Evolutionary conservation across 1,140 invertebrate species (phyloP), one percentile per base, ranked within the genome.

Genomic region (Mamestra configurata): DNA sequence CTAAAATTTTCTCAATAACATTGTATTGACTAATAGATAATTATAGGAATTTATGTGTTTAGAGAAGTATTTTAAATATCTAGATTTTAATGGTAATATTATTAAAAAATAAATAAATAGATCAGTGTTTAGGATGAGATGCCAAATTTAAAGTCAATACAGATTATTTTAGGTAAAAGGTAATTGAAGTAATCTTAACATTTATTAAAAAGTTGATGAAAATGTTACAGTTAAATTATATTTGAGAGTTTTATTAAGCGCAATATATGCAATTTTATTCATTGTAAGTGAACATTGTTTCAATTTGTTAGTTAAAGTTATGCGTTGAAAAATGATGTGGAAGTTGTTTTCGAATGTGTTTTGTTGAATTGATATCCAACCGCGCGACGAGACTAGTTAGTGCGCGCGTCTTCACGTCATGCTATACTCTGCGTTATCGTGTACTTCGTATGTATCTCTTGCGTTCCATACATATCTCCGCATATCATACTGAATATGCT

Each of bases 141-240:
- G 93, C 93, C 93, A 95, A 95, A 95, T 93, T 93, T 92, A 94
- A 94, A 95, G 93, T 95, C 93, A 95, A 95, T 94, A 94, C 92
- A 95, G 91, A 90, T 94, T 95, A 93, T 94, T 94, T 93, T 94
- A 95, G 90, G 93, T 95, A 94, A 94, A 92, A 85, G 87, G 86
- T 95, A 94, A 95, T 92, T 93, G 91, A 93, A 89, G 90, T 93
- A 94, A 94, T 92, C 92, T 92, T 95, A 94, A 94, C 92, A 87
- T 94, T 93, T 94, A 94, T 94, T 94, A 85, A 95, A 93, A 92
- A 93, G 91, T 94, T 94, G 87, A 93, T 94, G 87, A 93, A 92
- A 93, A 93, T 95, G 93, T 95, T 95, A 95, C 92, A 93, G 92
- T 94, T 94, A 89, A 94, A 94, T 92, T 94, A 94, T 94, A 94